Evolutionary conservation across 2,113 vertebrate species (phyloP).

Genomic region (Perca schrenkii): DNA sequence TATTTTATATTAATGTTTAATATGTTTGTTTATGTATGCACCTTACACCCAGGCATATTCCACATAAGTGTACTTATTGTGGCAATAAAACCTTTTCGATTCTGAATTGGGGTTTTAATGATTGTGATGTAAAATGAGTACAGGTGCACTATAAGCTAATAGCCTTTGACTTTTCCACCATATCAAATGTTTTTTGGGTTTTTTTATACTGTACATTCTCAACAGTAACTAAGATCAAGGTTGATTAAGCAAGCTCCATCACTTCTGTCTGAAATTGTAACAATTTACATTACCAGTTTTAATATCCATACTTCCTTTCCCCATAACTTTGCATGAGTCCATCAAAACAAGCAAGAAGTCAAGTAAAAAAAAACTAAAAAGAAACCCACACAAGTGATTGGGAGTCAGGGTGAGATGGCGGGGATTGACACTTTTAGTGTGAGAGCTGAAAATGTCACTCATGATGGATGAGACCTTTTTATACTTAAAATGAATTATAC

Average conservation of each 20-base stretch:
- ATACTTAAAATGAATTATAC: slow-evolving; percentile 31
- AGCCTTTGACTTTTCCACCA: not conserved
- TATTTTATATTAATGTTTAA: too few relatives aligned
- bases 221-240: not conserved
- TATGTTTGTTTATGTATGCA: too few relatives aligned
- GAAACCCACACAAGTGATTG: slow-evolving; percentile 12
- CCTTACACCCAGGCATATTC: too few relatives aligned
- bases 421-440: not conserved
- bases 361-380: not conserved
- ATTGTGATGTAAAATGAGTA: not conserved
- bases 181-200: not conserved
- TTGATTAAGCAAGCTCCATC: not conserved
- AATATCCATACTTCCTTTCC: not conserved
- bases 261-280: not conserved
- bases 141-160: not conserved
- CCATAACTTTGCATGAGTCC: not conserved
- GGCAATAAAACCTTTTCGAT: too few relatives aligned
- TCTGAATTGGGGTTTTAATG: not conserved
- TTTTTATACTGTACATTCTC: not conserved
- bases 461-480: slow-evolving; percentile 53
- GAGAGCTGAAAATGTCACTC: slow-evolving; percentile 22
- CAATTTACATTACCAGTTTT: not conserved
- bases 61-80: too few relatives aligned
- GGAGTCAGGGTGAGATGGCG: slow-evolving; percentile 2
- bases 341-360: slow-evolving; percentile 8